phyloP scores from a whole-genome alignment of 1,140 invertebrate genomes.

The Pemphigus obesinymphae region DNA sequence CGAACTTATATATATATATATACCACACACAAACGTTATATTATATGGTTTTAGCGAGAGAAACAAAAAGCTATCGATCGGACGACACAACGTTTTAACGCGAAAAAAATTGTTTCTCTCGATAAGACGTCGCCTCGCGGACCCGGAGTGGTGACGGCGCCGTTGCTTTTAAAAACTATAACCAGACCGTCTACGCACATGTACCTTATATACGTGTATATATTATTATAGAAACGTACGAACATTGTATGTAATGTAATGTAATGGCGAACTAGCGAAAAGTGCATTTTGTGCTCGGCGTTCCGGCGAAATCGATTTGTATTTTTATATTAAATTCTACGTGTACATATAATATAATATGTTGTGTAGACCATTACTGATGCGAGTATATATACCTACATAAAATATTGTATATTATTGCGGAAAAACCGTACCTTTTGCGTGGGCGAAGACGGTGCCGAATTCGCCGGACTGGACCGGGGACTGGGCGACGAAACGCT shows the following conservation, averaged over 20 bases:
- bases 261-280: not conserved
- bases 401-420: not conserved
- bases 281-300: not conserved
- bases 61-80: not conserved
- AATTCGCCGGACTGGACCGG: not conserved
- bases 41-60: not conserved
- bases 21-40: not conserved
- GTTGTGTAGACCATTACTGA: too few species aligned
- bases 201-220: not conserved
- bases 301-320: not conserved
- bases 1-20: not conserved
- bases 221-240: not conserved
- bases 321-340: not conserved
- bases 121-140: too few species aligned
- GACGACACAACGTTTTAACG: not conserved
- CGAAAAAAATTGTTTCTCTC: not conserved
- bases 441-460: constrained; percentile 9
- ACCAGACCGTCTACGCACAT: too few species aligned
- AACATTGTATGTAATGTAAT: not conserved
- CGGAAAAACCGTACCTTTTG: constrained; percentile 17
- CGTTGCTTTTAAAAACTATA: not conserved
- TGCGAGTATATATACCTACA: too few species aligned
- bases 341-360: too few species aligned
- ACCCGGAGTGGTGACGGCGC: too few species aligned
- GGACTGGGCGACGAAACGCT: constrained; percentile 3